Evolutionary conservation across 2,797 vertebrate genomes (phyloP).

Genomic region (Botia kubotai): DNA sequence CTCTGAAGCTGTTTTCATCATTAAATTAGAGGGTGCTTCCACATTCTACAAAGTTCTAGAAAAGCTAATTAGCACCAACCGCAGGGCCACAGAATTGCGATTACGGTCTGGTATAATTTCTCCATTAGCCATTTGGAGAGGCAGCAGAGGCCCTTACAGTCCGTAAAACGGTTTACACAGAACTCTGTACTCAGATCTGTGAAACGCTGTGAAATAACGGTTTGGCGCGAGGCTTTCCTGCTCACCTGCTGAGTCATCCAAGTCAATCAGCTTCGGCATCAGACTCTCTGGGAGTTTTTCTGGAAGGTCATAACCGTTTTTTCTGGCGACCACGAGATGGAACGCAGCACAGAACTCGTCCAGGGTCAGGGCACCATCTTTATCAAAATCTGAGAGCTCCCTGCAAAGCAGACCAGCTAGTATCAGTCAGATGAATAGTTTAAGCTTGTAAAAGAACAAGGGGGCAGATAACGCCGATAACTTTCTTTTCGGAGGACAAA

Average conservation of each 20-base stretch:
- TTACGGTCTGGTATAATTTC: neutral
- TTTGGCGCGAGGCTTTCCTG: neutral
- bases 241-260: slow-evolving; percentile 94
- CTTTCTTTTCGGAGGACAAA: neutral
- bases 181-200: neutral
- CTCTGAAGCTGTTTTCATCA: neutral
- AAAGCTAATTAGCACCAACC: neutral
- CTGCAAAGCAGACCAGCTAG: slow-evolving; percentile 72
- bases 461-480: neutral
- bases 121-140: neutral
- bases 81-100: neutral
- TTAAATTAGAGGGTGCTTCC: neutral
- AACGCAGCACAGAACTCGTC: slow-evolving; percentile 99
- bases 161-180: slow-evolving; percentile 22
- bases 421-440: slow-evolving; percentile 12
- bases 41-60: too few species aligned
- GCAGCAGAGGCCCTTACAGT: too few species aligned
- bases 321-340: slow-evolving; percentile 97
- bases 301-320: slow-evolving; percentile 97
- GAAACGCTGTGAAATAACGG: neutral
- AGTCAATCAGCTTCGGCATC: slow-evolving; percentile 99
- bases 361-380: slow-evolving; percentile 96
- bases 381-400: slow-evolving; percentile 99
- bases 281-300: slow-evolving; percentile 98
- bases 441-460: neutral